phyloP scores from a whole-genome alignment of 2,797 vertebrate species.

The Dermochelys coriacea region DNA sequence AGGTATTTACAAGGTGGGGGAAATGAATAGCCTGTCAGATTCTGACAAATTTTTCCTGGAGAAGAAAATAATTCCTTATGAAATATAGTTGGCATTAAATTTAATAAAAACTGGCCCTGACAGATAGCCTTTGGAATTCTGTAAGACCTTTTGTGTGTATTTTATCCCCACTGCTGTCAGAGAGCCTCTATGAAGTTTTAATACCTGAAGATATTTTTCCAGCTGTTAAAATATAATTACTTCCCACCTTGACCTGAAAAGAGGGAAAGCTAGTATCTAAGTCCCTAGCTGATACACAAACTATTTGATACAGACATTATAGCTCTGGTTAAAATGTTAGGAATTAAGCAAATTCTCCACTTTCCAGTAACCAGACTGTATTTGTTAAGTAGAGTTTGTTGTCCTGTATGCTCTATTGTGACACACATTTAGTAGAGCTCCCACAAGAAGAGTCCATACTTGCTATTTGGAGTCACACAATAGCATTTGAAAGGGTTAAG shows the following conservation, averaged over 20 bases:
- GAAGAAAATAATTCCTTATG: conserved; percentile 76
- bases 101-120: conserved; percentile 75
- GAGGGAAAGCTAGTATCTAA: background rate
- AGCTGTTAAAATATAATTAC: conserved; percentile 50
- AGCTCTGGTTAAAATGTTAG: background rate
- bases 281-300: background rate
- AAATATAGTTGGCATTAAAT: conserved; percentile 76
- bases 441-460: background rate
- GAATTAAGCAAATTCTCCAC: conserved; percentile 14
- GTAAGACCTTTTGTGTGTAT: conserved; percentile 53
- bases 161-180: conserved; percentile 52
- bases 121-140: conserved; percentile 65
- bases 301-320: background rate
- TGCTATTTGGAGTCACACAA: background rate
- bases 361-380: conserved; percentile 37
- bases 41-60: conserved; percentile 78
- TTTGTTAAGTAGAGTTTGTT: conserved; percentile 45
- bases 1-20: conserved; percentile 57
- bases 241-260: background rate
- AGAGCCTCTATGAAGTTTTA: conserved; percentile 43
- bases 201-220: conserved; percentile 15
- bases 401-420: background rate
- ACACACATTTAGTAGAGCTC: conserved; percentile 20
- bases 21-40: conserved; percentile 73
- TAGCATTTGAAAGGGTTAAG: conserved; percentile 9